Base-by-base conservation (phyloP, 2,797 vertebrate species). In the Halcyon chelicuti region DNA sequence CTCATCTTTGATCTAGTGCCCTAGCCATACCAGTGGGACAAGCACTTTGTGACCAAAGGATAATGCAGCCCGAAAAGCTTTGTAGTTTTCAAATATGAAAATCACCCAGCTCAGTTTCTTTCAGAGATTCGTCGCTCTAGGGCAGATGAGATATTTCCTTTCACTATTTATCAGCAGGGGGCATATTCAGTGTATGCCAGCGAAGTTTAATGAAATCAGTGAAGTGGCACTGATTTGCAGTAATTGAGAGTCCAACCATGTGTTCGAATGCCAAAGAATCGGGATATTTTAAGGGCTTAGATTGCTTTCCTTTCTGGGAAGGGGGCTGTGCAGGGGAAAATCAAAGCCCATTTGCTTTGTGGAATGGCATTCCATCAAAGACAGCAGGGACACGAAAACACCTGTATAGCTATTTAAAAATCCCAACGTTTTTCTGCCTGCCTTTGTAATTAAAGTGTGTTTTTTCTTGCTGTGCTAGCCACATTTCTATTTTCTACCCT, bases 211-310 rank as follows among this genome's bases (percentile, higher is more conserved):
- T 71, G 86, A 96, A 94, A 93, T 81, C 93, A 96, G 63, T 89
- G 90, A 95, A 96, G 92, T 93, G 90, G 92, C 95, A 96, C 94
- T 96, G 93, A 97, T 95, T 90, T 90, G 83, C 86, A 92, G 92
- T 95, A 97, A 97, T 95, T 96, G 86, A 90, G 90, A 95, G 82
- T 90, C 77, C 90, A 94, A 52, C 39, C 94, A 92, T 93, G 93
- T 96, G 88, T 96, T 96, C 74, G 78, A 94, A 88, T 73, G 86
- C 92, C 88, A 91, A 95, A 93, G 90, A 95, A 92, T 92, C 57
- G 84, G 71, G 52, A 20, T 85, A 81, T 95, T 94, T 91, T 79
- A 85, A 92, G 35, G 47, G 80, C 47, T 94, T 84, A 63, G 35
- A 63, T n/a, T 73, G 67, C 80, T 76, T 89, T 79, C 46, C 71